Evolutionary conservation across 2,797 vertebrate species (phyloP).

Genomic region (Myiotriccus ornatus): DNA sequence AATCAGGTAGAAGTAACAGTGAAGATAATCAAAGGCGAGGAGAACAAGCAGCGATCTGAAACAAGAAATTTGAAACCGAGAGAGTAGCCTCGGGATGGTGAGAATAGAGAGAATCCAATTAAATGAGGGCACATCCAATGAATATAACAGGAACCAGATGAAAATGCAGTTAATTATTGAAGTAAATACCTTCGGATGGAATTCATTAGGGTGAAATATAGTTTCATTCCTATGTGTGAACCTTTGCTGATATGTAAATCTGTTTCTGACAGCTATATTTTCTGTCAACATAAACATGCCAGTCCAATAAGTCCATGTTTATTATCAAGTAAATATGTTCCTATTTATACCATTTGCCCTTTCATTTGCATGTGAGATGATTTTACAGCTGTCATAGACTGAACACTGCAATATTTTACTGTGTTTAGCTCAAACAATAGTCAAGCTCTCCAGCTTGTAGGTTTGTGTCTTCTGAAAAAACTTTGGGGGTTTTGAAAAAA

Average conservation of each 20-base stretch:
- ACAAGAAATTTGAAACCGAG: neutral
- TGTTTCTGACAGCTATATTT: neutral
- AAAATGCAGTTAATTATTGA: neutral
- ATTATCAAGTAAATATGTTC: neutral
- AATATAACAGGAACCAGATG: neutral
- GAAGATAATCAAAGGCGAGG: neutral
- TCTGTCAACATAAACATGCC: neutral
- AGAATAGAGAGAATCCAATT: neutral
- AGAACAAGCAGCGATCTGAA: neutral
- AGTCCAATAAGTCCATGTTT: neutral
- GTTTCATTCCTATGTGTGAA: neutral
- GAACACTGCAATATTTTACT: neutral
- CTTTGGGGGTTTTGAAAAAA: accelerated
- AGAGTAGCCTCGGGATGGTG: neutral
- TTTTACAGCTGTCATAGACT: neutral
- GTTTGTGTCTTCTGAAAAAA: neutral
- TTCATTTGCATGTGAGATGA: neutral
- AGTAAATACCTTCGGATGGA: neutral
- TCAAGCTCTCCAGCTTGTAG: neutral
- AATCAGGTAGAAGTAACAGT: neutral
- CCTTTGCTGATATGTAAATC: neutral
- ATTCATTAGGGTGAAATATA: neutral
- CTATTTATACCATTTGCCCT: neutral
- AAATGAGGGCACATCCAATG: neutral
- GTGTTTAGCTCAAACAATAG: neutral